Base-by-base conservation (phyloP, 2,797 vertebrate species). In the Limnodromus scolopaceus region DNA sequence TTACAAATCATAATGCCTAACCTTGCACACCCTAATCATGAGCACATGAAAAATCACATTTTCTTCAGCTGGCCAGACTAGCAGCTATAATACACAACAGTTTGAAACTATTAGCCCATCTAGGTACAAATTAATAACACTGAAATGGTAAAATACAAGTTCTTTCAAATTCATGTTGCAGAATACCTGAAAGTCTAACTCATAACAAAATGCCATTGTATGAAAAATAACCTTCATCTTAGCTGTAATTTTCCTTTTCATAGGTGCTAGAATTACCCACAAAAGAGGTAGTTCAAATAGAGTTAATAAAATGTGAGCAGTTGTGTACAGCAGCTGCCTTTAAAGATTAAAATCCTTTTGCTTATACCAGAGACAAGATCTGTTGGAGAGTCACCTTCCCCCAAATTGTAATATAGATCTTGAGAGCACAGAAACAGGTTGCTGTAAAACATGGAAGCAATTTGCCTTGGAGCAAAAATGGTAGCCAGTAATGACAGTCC, bases 291-390 rank as follows among this genome's bases (percentile, higher is more conserved):
- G 70, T 74, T 96, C 74, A 94, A 93, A 76, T 14, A 34, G 54
- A 84, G 43, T 72, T 88, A 84, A 68, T 76, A 64, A 64, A 82
- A 93, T 74, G 25, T 57, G 70, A 88, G 38, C 54, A 38, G 53
- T 24, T 88, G 43, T 45, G 8, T 88, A 46, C 36, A 82, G 66
- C 43, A 43, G 6, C 36, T 74, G 46, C 18, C 16, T 95, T 81
- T 66, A 84, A 91, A 76, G 49, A 88, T 60, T 70, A 84, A 95
- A 96, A 84, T 53, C 51, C n/a, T 90, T 89, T 69, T 87, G n/a
- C 23, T 39, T n/a, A 11, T 55, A 66, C 38, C 36, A 74, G 84
- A 92, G 54, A 14, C 2, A 12, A 8, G 27, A 85, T 84, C 60
- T 84, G 19, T 25, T 71, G 41, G 61, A 95, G 17, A 48, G 43